Evolutionary conservation across 2,888 invertebrate genomes (phyloP).

Genomic region (Acronicta aceris): DNA sequence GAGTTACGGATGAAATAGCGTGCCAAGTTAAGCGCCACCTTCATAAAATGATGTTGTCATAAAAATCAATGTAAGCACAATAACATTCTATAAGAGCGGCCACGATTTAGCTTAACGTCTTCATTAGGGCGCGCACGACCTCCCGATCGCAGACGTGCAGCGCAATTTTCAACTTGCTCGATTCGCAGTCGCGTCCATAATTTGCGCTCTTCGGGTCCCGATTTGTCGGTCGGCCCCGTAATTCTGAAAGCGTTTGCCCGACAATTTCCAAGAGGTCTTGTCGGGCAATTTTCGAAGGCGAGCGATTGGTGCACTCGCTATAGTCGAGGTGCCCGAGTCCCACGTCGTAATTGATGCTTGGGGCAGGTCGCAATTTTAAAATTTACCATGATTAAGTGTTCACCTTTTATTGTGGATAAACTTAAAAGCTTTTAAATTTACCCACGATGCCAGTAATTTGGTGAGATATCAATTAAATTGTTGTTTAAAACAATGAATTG

Average conservation of each 20-base stretch:
- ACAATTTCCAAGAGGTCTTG: conserved; percentile 81
- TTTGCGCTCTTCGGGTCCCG: conserved; percentile 80
- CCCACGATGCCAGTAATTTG: conserved; percentile 68
- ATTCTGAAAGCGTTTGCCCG: conserved; percentile 76
- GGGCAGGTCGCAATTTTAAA: conserved; percentile 85
- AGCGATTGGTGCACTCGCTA: conserved; percentile 76
- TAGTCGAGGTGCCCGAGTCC: conserved; percentile 70
- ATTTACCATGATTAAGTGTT: conserved; percentile 83
- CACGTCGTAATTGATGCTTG: conserved; percentile 81
- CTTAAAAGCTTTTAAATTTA: conserved; percentile 75
- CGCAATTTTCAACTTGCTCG: conserved; percentile 81
- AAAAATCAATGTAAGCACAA: conserved; percentile 84
- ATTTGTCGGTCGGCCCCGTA: conserved; percentile 79
- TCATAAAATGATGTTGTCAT: conserved; percentile 82
- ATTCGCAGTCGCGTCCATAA: conserved; percentile 75
- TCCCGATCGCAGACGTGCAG: conserved; percentile 74
- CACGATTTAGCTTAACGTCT: conserved; percentile 85
- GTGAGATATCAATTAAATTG: conserved; percentile 69
- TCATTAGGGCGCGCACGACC: conserved; percentile 85
- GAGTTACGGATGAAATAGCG: neutral
- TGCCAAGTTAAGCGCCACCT: conserved; percentile 20
- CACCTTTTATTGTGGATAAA: conserved; percentile 73
- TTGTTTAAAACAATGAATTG: conserved; percentile 74
- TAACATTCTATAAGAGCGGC: conserved; percentile 77
- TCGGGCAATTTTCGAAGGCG: conserved; percentile 79